Conservation (phyloP, 23 tunicate species). For the Trididemnum nubilum region DNA sequence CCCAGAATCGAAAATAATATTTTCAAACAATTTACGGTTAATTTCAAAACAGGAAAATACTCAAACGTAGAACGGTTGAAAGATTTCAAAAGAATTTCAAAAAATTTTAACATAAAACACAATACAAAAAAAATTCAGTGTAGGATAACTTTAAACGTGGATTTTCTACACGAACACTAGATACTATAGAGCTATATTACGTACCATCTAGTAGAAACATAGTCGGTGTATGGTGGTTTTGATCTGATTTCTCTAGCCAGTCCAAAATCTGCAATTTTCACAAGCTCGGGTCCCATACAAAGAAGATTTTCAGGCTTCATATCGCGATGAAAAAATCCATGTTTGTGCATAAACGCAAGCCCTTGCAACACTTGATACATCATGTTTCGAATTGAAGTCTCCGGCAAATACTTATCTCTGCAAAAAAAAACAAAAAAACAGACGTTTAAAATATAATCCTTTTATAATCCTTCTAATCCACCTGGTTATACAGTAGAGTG, state of each 20-base stretch:
- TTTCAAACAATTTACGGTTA: too few relatives aligned
- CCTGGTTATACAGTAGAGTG: background rate
- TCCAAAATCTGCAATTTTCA: conserved; percentile 98
- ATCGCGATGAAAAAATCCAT: conserved; percentile 94
- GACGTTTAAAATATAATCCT: too few relatives aligned
- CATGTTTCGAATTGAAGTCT: conserved; percentile 92
- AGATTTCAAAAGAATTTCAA: too few relatives aligned
- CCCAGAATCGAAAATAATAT: too few relatives aligned
- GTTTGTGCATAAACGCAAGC: conserved; percentile 94
- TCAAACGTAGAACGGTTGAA: too few relatives aligned
- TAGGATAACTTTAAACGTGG: too few relatives aligned
- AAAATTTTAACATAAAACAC: too few relatives aligned
- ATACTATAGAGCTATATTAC: too few relatives aligned
- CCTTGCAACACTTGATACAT: conserved; percentile 93
- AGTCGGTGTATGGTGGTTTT: conserved; percentile 98
- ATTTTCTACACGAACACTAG: too few relatives aligned
- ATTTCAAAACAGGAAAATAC: too few relatives aligned
- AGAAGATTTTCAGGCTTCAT: conserved; percentile 98
- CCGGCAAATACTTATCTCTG: conserved; percentile 79
- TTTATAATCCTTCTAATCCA: background rate
- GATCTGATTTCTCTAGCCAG: conserved; percentile 97
- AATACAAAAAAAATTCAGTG: too few relatives aligned
- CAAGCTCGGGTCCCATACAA: conserved; percentile 98
- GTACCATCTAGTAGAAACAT: conserved; percentile 99
- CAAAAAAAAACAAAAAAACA: conserved; percentile 10